A percentile compares a stretch with the other conserved stretches of the same genome.
phyloP scores from a whole-genome alignment of 2,797 vertebrate genomes.

The Nyctalus aviator region DNA sequence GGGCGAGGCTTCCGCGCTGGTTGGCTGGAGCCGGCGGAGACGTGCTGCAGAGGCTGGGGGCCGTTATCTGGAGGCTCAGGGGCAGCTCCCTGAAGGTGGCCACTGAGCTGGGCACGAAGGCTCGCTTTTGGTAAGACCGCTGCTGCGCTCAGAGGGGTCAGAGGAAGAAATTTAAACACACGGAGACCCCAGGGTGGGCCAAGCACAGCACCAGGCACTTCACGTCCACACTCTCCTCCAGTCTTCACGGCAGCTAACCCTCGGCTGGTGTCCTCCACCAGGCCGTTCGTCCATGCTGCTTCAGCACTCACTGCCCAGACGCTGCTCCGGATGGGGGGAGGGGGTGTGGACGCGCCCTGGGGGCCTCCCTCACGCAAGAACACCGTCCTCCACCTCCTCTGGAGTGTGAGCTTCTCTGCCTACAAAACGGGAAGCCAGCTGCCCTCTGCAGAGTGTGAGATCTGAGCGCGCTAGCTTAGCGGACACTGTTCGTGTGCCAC shows the following conservation, averaged over 20 bases:
- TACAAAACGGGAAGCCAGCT: background rate
- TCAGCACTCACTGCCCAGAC: background rate
- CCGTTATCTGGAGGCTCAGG: background rate
- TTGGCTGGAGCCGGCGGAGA: background rate
- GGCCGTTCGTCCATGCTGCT: background rate
- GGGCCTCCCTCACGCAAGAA: background rate
- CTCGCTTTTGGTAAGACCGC: background rate
- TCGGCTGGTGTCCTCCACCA: too few relatives aligned
- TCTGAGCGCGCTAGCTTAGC: background rate
- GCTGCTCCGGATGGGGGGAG: background rate
- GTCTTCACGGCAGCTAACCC: too few relatives aligned
- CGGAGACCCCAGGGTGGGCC: background rate
- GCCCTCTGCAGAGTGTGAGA: background rate
- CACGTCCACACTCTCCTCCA: background rate
- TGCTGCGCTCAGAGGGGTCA: background rate
- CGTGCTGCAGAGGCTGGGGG: background rate
- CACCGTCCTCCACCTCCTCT: background rate
- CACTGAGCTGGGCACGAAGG: background rate
- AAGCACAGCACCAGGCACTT: background rate
- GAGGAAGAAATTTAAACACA: background rate
- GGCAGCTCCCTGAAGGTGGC: background rate
- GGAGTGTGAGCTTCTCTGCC: background rate
- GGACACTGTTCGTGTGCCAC: background rate
- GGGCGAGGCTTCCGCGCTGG: background rate
- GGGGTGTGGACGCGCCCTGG: fast-evolving